Base-by-base conservation (phyloP, 2,888 invertebrate species). In the Tiliacea citrago region DNA sequence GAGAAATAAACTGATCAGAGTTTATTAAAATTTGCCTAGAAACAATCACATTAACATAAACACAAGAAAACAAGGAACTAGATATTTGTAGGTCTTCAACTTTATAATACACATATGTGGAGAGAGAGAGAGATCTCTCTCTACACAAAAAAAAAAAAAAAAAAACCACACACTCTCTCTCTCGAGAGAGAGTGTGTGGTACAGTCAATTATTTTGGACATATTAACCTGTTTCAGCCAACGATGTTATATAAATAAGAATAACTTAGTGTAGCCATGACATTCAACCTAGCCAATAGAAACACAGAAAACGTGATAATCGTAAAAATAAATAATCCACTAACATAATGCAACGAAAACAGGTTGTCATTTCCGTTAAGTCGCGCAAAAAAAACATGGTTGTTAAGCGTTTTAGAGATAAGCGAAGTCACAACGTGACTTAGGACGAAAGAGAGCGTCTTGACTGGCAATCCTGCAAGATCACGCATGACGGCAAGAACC, bases 401-500 rank as follows among this genome's bases (percentile, higher is more conserved):
- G 80, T 86, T 81, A 81, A 66, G 73, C 57, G 16, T 61, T 65
- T 76, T 61, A 53, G n/a, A 70, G 45, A 45, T 35, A 69, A 83
- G 70, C 68, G 71, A 73, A 35, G 12, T n/a, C 24, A 51, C 77
- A 86, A 90, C 91, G 90, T 91, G 91, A 90, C 90, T 85, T 24
- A 74, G 35, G 73, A 88, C 68, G 67, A 82, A 85, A 86, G 79
- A 86, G 82, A 84, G 62, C 66, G 72, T 62, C 77, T 78, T 82
- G 73, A 62, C 82, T 79, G 71, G 82, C 77, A 77, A 86, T 86
- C 77, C 65, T 82, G 55, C 67, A 81, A 77, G 81, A 84, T 85
- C 85, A 79, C 84, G 83, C 85, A 82, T 62, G 77, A n/a, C 77
- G 13, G n/a, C 13, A 70, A 83, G 78, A 72, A 77, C 68, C 73